A percentile compares a stretch with the other conserved stretches of the same genome.
Conservation (phyloP, 2,888 invertebrate species). For the Nephrocerus scutellatus region DNA sequence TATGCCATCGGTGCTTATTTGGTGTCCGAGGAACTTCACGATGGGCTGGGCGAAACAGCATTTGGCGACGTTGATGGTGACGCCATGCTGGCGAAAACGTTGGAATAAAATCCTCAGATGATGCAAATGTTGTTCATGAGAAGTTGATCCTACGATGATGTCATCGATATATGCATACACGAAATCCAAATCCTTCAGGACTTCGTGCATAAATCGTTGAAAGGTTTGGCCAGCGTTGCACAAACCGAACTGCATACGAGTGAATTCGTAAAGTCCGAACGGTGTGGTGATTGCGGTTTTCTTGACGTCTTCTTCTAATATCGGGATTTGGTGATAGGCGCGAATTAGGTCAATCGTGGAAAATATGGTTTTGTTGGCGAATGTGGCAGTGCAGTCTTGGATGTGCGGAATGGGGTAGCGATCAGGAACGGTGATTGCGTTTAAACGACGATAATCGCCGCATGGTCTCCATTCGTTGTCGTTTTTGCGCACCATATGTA, state of each 20-base stretch:
- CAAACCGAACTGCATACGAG: slow-evolving; percentile 17
- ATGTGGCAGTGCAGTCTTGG: too few relatives aligned
- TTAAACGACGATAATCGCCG: too few relatives aligned
- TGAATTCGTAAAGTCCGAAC: slow-evolving; percentile 22
- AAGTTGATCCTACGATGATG: slow-evolving; percentile 11
- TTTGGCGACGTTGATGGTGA: slow-evolving; percentile 14
- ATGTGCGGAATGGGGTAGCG: too few relatives aligned
- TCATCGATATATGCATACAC: slow-evolving; percentile 15
- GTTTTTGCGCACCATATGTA: too few relatives aligned
- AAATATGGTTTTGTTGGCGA: slow-evolving; percentile 8
- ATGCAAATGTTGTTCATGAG: slow-evolving; percentile 8
- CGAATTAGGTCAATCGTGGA: slow-evolving; percentile 23
- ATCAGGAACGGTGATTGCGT: too few relatives aligned
- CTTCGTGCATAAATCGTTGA: slow-evolving; percentile 16
- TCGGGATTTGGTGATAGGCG: slow-evolving; percentile 27
- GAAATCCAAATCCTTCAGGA: slow-evolving; percentile 13
- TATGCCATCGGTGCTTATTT: slow-evolving; percentile 13
- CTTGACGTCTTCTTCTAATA: slow-evolving; percentile 22
- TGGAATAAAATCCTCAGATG: slow-evolving; percentile 8
- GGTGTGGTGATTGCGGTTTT: slow-evolving; percentile 39
- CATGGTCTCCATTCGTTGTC: too few relatives aligned
- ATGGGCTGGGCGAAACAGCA: slow-evolving; percentile 12
- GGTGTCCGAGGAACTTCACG: slow-evolving; percentile 14
- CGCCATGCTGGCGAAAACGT: slow-evolving; percentile 5
- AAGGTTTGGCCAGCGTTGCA: slow-evolving; percentile 20